Evolutionary conservation across 2,888 invertebrate species (phyloP).

Genomic region (Entomobrya multifasciata): DNA sequence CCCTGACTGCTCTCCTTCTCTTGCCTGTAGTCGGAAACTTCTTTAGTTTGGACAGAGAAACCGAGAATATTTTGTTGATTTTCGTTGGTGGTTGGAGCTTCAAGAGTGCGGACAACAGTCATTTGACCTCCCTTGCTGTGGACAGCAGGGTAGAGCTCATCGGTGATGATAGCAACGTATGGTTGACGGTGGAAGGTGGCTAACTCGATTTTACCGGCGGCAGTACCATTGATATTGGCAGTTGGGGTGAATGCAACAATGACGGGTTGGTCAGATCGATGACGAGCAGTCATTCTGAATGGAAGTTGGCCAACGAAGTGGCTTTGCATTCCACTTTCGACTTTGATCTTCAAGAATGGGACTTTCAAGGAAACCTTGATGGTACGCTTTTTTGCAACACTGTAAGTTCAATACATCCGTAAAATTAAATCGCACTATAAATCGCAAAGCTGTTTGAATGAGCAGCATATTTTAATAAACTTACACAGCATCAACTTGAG

Average conservation of each 20-base stretch:
- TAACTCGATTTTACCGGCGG: slow-evolving; percentile 77
- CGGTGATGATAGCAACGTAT: slow-evolving; percentile 78
- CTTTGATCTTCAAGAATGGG: slow-evolving; percentile 76
- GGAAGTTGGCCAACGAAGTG: slow-evolving; percentile 77
- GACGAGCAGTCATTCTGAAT: slow-evolving; percentile 72
- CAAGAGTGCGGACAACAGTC: slow-evolving; percentile 70
- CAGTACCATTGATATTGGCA: slow-evolving; percentile 70
- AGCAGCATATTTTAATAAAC: no score
- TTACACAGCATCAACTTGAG: slow-evolving; percentile 72
- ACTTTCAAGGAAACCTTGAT: slow-evolving; percentile 76
- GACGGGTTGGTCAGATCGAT: slow-evolving; percentile 69
- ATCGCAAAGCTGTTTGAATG: no score
- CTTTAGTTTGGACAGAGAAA: slow-evolving; percentile 67
- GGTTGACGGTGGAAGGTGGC: slow-evolving; percentile 78
- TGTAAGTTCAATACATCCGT: background rate
- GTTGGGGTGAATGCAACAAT: slow-evolving; percentile 78
- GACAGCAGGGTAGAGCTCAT: slow-evolving; percentile 75
- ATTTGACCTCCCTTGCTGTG: slow-evolving; percentile 76
- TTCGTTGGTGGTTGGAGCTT: slow-evolving; percentile 62
- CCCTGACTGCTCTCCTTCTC: slow-evolving; percentile 74
- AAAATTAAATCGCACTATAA: no score
- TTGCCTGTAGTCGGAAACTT: slow-evolving; percentile 75
- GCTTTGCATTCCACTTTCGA: slow-evolving; percentile 77
- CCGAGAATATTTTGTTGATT: slow-evolving; percentile 72
- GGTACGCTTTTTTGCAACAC: slow-evolving; percentile 54